Conservation (phyloP, 2,888 invertebrate genomes). For the Therioaphis trifolii region DNA sequence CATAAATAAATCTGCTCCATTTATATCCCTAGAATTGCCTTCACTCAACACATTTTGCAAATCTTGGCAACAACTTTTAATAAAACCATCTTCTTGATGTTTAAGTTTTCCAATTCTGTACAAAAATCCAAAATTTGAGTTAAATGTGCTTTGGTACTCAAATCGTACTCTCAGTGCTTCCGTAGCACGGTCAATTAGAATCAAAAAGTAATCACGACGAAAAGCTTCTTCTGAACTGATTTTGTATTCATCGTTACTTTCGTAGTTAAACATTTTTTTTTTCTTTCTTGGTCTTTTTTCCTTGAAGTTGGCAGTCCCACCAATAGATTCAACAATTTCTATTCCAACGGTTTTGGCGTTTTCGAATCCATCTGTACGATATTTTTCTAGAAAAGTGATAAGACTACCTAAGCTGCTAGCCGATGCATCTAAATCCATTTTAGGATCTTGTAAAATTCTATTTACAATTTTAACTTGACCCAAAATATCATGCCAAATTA, state of each 20-base stretch:
- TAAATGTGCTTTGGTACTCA: conserved; percentile 14
- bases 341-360: not conserved
- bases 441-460: conserved; percentile 11
- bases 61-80: not conserved
- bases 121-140: conserved; percentile 13
- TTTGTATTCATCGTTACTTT: conserved; percentile 9
- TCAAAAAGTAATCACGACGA: conserved; percentile 32
- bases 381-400: conserved; percentile 10
- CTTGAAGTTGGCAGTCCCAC: conserved; percentile 13
- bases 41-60: conserved; percentile 16
- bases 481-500: conserved; percentile 1
- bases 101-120: conserved; percentile 16
- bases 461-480: conserved; percentile 16
- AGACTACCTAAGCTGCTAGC: not conserved
- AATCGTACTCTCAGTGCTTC: not conserved
- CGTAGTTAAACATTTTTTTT: not conserved
- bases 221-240: conserved; percentile 13
- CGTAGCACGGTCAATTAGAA: not conserved
- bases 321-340: not conserved
- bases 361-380: conserved; percentile 1
- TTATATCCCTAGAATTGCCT: not conserved
- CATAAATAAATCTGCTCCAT: conserved; percentile 7
- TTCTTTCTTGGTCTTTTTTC: conserved; percentile 20
- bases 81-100: not conserved
- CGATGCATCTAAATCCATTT: not conserved